Percentiles rank a stretch among this genome's conserved stretches.
phyloP scores from a whole-genome alignment of 2,113 vertebrate genomes.

The Rhinogobius similis region DNA sequence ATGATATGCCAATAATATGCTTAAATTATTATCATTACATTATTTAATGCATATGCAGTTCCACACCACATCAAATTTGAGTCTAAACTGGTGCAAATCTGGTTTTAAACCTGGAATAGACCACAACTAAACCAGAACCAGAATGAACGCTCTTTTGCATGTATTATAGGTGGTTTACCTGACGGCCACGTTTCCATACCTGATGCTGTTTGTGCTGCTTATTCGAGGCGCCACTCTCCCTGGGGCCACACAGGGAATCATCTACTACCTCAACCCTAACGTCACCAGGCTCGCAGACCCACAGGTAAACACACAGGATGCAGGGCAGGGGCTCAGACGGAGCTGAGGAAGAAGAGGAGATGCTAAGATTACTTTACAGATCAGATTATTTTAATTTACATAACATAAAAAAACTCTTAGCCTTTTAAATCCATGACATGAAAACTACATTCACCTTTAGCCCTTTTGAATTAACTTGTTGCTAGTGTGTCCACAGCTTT shows the following conservation, averaged over 20 bases:
- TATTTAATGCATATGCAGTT: no score
- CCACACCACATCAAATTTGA: no score
- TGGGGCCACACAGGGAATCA: slow-evolving; percentile 84
- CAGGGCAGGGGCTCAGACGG: not conserved
- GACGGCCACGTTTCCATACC: slow-evolving; percentile 91
- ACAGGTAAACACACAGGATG: slow-evolving; percentile 75
- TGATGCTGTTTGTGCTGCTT: slow-evolving; percentile 87
- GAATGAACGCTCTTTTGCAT: not conserved
- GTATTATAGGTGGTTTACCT: slow-evolving; percentile 87
- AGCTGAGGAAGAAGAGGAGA: not conserved
- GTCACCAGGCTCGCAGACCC: slow-evolving; percentile 84
- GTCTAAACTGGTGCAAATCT: no score
- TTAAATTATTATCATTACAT: no score
- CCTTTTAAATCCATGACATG: no score
- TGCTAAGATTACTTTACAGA: no score
- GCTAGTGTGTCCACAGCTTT: no score
- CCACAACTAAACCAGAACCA: not conserved
- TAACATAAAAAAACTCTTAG: no score
- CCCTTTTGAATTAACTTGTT: not conserved
- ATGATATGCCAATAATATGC: no score
- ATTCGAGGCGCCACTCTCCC: slow-evolving; percentile 86
- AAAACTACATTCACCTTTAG: not conserved
- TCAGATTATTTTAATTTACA: no score
- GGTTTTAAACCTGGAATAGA: no score
- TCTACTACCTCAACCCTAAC: slow-evolving; percentile 91